These are phyloP conservation scores for Heliconius sara DNA, from an alignment of 2,888 invertebrate species.

Conservation along the genomic window DNA sequence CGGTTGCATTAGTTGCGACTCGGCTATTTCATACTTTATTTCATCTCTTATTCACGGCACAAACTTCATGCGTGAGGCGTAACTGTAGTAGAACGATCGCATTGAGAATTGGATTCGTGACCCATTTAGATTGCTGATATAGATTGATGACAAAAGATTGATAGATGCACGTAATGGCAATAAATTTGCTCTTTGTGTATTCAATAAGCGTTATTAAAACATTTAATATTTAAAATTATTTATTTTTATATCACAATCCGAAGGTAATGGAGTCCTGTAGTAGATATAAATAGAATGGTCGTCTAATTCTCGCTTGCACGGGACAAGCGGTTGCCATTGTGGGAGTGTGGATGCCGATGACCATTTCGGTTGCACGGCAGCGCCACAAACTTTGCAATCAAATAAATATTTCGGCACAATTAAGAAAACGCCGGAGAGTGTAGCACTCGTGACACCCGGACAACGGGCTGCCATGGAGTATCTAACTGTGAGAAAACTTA, in stretches of 20 bases:
- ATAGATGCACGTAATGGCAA: conserved; percentile 55
- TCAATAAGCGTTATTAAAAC: not conserved
- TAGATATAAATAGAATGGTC: conserved; percentile 43
- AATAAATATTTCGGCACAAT: conserved; percentile 85
- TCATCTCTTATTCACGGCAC: conserved; percentile 69
- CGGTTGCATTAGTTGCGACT: conserved; percentile 50
- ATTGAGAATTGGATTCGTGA: conserved; percentile 72
- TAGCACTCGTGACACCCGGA: conserved; percentile 81
- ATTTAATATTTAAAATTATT: not conserved
- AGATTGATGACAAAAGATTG: conserved; percentile 70
- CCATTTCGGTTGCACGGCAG: conserved; percentile 81
- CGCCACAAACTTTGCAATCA: conserved; percentile 81
- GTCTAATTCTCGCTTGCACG: conserved; percentile 59
- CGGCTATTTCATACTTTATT: conserved; percentile 69
- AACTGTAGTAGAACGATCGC: conserved; percentile 66
- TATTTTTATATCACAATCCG: not conserved
- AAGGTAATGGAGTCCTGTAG: conserved; percentile 15
- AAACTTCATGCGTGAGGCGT: conserved; percentile 71
- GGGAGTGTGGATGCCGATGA: conserved; percentile 78
- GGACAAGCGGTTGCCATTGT: conserved; percentile 69
- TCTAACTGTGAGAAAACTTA: conserved; percentile 51
- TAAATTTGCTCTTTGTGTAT: not conserved
- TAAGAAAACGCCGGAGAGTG: conserved; percentile 83
- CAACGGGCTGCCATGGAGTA: conserved; percentile 65
- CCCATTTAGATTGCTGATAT: conserved; percentile 79